Evolutionary conservation across 2,113 vertebrate species (phyloP).

Genomic region (Cettia cetti): DNA sequence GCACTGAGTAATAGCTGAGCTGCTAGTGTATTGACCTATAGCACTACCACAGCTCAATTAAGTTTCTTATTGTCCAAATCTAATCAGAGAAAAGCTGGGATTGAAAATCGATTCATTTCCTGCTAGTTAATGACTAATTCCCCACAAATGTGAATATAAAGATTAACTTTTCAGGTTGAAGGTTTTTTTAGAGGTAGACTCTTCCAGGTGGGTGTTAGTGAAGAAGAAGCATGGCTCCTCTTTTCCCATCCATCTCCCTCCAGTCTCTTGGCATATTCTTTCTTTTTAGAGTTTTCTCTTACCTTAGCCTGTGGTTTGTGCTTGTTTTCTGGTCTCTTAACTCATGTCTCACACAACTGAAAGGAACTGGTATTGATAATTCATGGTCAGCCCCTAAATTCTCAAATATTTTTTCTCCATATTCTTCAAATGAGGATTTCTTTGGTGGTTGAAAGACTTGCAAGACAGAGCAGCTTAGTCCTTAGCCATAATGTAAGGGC

Average conservation of each 20-base stretch:
- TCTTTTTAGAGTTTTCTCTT: not conserved
- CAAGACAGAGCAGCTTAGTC: not conserved
- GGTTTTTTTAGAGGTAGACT: not conserved
- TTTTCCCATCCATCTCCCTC: not conserved
- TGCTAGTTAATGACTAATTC: slow-evolving; percentile 59
- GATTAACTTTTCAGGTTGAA: slow-evolving; percentile 34
- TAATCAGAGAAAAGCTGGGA: slow-evolving; percentile 65
- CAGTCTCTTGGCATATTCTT: not conserved
- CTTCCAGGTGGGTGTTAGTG: not conserved
- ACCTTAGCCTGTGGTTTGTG: not conserved
- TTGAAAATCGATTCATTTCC: slow-evolving; percentile 71
- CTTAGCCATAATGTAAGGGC: not conserved
- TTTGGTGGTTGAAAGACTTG: not conserved
- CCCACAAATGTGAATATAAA: slow-evolving; percentile 34
- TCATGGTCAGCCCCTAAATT: not conserved
- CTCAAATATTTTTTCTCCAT: not conserved
- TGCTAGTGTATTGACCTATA: slow-evolving; percentile 16
- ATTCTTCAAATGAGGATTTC: not conserved
- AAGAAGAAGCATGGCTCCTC: not conserved
- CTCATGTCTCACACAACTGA: not conserved
- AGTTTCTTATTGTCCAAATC: slow-evolving; percentile 57
- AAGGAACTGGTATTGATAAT: not conserved
- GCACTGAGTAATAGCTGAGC: slow-evolving; percentile 10
- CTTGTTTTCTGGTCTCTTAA: not conserved
- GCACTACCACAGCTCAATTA: slow-evolving; percentile 23